Conservation (phyloP, 2,113 vertebrate genomes). For the Oceanodroma tethys region DNA sequence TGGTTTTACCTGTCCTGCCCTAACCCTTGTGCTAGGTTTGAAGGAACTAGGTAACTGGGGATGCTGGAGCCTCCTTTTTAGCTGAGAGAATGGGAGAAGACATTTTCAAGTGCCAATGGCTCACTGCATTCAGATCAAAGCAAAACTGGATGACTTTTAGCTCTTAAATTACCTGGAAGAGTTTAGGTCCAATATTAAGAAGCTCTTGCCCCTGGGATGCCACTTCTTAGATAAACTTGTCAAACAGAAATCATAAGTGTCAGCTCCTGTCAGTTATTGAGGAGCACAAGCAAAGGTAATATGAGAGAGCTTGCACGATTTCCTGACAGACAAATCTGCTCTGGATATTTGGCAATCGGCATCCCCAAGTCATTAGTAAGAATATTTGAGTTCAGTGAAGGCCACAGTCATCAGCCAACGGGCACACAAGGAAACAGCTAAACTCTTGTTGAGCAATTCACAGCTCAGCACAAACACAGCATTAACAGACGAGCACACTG, state of each 20-base stretch:
- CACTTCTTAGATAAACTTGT: not conserved
- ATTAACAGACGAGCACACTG: not conserved
- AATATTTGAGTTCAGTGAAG: not conserved
- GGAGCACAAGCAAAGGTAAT: not conserved
- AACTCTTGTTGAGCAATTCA: slow-evolving; percentile 16
- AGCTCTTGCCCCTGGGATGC: not conserved
- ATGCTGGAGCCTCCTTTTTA: not conserved
- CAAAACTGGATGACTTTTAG: not conserved
- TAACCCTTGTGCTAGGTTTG: not conserved
- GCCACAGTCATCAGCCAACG: not conserved
- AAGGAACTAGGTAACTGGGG: not conserved
- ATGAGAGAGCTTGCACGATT: not conserved
- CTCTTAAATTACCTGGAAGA: not conserved
- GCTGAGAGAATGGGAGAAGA: not conserved
- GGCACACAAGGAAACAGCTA: not conserved
- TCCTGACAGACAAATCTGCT: not conserved
- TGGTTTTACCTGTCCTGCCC: not conserved
- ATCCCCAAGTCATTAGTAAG: not conserved
- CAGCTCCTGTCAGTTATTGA: not conserved
- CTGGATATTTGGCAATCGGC: not conserved
- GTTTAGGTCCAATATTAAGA: not conserved
- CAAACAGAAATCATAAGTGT: not conserved
- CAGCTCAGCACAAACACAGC: not conserved
- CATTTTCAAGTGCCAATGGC: not conserved
- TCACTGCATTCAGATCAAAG: not conserved